Evolutionary conservation across 1,140 invertebrate genomes (phyloP), one percentile per base, ranked within the genome.

Genomic region (Philopotamus ludificatus): DNA sequence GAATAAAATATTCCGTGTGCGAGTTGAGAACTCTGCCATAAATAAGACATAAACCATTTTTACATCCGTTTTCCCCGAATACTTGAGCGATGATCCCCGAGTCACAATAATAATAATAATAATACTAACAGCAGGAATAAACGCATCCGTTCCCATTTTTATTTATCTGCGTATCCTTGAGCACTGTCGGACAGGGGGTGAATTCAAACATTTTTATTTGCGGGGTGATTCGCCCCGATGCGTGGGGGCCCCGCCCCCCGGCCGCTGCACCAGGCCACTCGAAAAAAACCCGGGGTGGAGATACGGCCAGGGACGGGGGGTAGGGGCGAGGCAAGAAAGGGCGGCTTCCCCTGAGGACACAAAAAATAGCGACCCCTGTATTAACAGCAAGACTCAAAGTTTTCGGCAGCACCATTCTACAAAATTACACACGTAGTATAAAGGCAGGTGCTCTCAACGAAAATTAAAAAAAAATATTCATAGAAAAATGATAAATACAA

Each of bases 361-460:
- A 67, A 67, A 67, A 67, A 67, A 67, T 62, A 45, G 23, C 65
- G 47, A 67, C 65, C 65, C 65, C 65, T 63, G 60, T 67, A 67
- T 67, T 67, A 67, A 67, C 65, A 67, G 65, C 65, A 67, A 67
- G 65, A 63, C 65, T 67, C 65, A 67, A 67, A 67, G 59, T 67
- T 67, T 67, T 67, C 65, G 65, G 59, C 59, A 66, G 57, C 58
- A 47, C n/a, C 57, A 60, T 62, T 66, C 58, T 66, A 66, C 50
- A 50, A 55, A 66, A 66, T 66, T 66, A 55, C 58, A 60, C 34
- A 26, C 26, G 47, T n/a, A n/a, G n/a, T 60, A 49, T 60, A 44
- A 47, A 60, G n/a, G 0, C 55, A 60, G 55, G 26, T 18, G 44
- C 25, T 4, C 3, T 25, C 47, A 65, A 65, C 0, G n/a, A n/a